A percentile compares a stretch with the other conserved stretches of the same genome.
Conservation (phyloP, 1,140 invertebrate species). For the Laodelphax striatellus region DNA sequence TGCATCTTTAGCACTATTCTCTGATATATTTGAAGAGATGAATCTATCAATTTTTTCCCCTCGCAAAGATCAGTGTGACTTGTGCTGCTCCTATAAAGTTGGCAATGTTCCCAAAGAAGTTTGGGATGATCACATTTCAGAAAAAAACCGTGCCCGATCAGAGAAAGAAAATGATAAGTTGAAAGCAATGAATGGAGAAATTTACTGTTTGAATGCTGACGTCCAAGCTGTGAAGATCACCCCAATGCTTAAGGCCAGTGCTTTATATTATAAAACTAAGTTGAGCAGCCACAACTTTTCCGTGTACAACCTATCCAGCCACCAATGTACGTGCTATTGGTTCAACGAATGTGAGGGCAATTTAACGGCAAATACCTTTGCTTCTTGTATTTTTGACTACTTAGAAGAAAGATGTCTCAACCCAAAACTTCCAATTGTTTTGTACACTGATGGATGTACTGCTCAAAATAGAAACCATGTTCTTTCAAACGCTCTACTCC, state of each 20-base stretch:
- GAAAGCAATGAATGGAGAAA: constrained; percentile 6
- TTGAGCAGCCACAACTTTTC: constrained; percentile 27
- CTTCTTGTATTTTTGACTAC: constrained; percentile 22
- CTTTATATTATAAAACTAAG: constrained; percentile 28
- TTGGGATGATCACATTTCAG: constrained; percentile 6
- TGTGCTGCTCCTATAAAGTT: not conserved
- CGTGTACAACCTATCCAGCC: constrained; percentile 18
- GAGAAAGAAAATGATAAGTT: constrained; percentile 12
- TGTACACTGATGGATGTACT: too few species aligned
- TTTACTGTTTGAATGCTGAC: constrained; percentile 8
- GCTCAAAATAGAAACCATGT: too few species aligned
- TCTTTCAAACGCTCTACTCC: too few species aligned
- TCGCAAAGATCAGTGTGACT: constrained; percentile 3
- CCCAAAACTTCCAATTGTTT: too few species aligned
- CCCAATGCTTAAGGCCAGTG: constrained; percentile 23
- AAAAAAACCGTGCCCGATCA: constrained; percentile 6
- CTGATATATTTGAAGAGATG: constrained; percentile 11
- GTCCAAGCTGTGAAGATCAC: constrained; percentile 20
- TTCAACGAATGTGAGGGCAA: constrained; percentile 5
- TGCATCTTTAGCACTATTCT: not conserved
- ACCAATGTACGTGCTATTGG: constrained; percentile 10
- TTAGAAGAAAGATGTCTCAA: constrained; percentile 14
- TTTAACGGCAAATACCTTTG: constrained; percentile 8
- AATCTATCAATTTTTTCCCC: not conserved
- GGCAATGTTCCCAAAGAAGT: constrained; percentile 11